Percentiles rank a stretch among this genome's conserved stretches.
phyloP scores from a whole-genome alignment of 2,888 invertebrate species.

The Euzetes globulus region DNA sequence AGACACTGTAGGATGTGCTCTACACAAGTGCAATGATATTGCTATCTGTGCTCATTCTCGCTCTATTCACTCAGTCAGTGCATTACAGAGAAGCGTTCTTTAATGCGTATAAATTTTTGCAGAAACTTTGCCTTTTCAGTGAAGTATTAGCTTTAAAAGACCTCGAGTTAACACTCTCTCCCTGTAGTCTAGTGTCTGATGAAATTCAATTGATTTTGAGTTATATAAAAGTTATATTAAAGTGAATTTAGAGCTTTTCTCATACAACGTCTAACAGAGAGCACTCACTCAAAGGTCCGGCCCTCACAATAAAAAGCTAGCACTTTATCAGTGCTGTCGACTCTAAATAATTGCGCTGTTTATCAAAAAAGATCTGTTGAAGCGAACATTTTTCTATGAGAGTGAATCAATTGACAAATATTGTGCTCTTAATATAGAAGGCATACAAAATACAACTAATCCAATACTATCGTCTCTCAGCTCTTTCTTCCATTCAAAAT shows the following conservation, averaged over 20 bases:
- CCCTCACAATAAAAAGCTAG: background rate
- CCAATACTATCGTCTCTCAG: background rate
- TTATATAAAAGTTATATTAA: background rate
- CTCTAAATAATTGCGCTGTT: conserved; percentile 24
- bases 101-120: conserved; percentile 3
- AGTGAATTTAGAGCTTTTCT: conserved; percentile 12
- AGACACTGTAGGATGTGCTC: background rate
- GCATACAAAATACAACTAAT: background rate
- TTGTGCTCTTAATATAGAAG: background rate
- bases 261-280: background rate
- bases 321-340: conserved; percentile 1
- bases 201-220: background rate
- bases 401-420: conserved; percentile 18
- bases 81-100: conserved; percentile 12
- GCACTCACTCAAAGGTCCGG: background rate
- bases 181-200: background rate
- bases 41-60: background rate
- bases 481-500: too few relatives aligned
- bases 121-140: too few relatives aligned
- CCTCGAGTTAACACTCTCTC: background rate
- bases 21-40: background rate
- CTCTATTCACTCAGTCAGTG: background rate
- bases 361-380: conserved; percentile 27
- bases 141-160: background rate
- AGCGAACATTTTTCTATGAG: background rate